These are phyloP conservation scores for Zelostemma sp. DNA, from an alignment of 1,140 invertebrate genomes.

Conservation along the genomic window DNA sequence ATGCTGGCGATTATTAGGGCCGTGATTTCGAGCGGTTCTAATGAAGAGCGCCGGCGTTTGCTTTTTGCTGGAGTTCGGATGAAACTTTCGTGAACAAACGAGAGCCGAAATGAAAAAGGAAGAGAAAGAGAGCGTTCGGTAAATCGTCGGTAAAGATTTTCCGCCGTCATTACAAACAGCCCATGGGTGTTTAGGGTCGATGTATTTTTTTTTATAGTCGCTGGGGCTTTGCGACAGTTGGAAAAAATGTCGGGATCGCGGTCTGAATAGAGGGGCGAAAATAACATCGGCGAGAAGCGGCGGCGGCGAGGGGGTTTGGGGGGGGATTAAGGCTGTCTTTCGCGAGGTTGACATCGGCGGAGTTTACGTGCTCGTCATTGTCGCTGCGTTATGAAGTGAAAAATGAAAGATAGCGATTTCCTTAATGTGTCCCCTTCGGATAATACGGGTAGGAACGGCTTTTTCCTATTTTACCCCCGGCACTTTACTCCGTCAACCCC, in stretches of 20 bases:
- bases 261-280: constrained; percentile 5
- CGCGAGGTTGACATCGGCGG: constrained; percentile 20
- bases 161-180: constrained; percentile 29
- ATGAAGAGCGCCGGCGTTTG: too few relatives aligned
- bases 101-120: background rate
- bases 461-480: constrained; percentile 33
- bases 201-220: constrained; percentile 27
- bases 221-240: constrained; percentile 28
- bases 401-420: constrained; percentile 62
- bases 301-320: constrained; percentile 13
- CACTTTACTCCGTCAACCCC: constrained; percentile 18
- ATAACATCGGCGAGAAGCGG: constrained; percentile 2
- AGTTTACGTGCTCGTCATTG: constrained; percentile 48
- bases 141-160: background rate
- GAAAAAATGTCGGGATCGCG: constrained; percentile 13
- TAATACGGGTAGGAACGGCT: constrained; percentile 14
- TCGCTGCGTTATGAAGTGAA: constrained; percentile 59
- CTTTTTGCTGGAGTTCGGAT: too few relatives aligned
- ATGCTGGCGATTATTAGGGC: constrained; percentile 13
- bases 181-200: constrained; percentile 33
- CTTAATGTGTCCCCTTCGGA: constrained; percentile 42
- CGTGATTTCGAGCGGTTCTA: background rate
- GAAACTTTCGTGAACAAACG: background rate
- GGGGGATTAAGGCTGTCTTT: constrained; percentile 41
- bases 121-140: background rate